Evolutionary conservation across 2,888 invertebrate species (phyloP).

Genomic region (Pedicia rivosa): DNA sequence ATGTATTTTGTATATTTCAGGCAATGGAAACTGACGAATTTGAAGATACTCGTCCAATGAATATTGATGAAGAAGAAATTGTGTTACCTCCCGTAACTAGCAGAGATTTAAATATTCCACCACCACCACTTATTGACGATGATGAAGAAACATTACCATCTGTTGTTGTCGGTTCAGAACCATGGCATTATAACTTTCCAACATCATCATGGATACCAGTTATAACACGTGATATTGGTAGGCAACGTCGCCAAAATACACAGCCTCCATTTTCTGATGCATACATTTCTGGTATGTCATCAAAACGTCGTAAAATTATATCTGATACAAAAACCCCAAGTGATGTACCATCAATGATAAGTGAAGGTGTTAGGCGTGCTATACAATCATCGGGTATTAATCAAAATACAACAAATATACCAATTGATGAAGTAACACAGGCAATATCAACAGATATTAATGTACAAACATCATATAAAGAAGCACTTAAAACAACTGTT

Average conservation of each 20-base stretch:
- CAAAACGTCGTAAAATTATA: conserved; percentile 68
- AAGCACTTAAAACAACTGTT: conserved; percentile 22
- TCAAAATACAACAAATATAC: conserved; percentile 6
- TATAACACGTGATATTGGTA: conserved; percentile 61
- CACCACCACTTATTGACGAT: conserved; percentile 5
- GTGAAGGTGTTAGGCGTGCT: conserved; percentile 25
- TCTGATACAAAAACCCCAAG: conserved; percentile 23
- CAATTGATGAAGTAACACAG: conserved; percentile 13
- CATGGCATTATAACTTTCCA: conserved; percentile 47
- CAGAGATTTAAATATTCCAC: conserved; percentile 4
- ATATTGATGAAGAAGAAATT: conserved; percentile 3
- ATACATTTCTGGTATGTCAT: conserved; percentile 78
- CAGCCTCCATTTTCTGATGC: conserved; percentile 68
- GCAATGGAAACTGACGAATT: conserved; percentile 37
- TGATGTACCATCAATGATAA: conserved; percentile 22
- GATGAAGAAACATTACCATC: conserved; percentile 30
- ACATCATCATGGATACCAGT: conserved; percentile 72
- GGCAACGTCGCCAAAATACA: conserved; percentile 43
- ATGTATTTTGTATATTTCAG: conserved; percentile 11
- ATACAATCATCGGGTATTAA: conserved; percentile 21
- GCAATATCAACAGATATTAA: conserved; percentile 23
- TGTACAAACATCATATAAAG: conserved; percentile 26
- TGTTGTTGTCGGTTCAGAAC: conserved; percentile 37
- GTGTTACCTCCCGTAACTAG: conserved; percentile 11
- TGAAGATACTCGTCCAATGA: conserved; percentile 14